Conservation (phyloP, 1,140 invertebrate genomes). For the Apis florea region DNA sequence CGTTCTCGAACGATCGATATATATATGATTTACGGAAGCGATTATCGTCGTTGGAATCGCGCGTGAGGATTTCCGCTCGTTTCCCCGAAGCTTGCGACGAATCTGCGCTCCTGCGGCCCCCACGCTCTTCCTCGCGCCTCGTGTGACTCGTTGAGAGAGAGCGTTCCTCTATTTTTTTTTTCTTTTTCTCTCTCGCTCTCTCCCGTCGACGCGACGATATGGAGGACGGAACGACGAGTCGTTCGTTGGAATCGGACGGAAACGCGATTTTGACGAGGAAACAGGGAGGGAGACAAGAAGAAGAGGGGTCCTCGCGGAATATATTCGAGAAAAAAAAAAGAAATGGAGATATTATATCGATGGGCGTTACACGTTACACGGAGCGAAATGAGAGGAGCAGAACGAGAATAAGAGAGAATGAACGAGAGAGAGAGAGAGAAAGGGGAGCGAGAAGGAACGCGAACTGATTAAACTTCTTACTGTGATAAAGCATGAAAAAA, state of each 20-base stretch:
- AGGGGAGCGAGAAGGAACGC: not conserved
- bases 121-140: not conserved
- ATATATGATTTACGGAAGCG: not conserved
- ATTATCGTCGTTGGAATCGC: no score
- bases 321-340: not conserved
- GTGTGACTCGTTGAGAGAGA: not conserved
- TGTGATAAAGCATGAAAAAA: conserved; percentile 28
- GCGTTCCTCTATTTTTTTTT: not conserved
- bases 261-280: not conserved
- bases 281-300: not conserved
- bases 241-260: not conserved
- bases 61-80: not conserved
- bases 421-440: not conserved
- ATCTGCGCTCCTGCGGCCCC: conserved; percentile 13
- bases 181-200: not conserved
- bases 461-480: conserved; percentile 14
- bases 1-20: no score
- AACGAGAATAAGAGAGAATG: not conserved
- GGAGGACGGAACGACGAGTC: not conserved
- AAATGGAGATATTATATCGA: not conserved
- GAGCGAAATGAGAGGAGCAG: no score
- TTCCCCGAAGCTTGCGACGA: conserved; percentile 19
- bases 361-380: not conserved
- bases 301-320: not conserved
- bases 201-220: not conserved